Evolutionary conservation across 2,113 vertebrate species (phyloP).

Genomic region (Rhizomys pruinosus): DNA sequence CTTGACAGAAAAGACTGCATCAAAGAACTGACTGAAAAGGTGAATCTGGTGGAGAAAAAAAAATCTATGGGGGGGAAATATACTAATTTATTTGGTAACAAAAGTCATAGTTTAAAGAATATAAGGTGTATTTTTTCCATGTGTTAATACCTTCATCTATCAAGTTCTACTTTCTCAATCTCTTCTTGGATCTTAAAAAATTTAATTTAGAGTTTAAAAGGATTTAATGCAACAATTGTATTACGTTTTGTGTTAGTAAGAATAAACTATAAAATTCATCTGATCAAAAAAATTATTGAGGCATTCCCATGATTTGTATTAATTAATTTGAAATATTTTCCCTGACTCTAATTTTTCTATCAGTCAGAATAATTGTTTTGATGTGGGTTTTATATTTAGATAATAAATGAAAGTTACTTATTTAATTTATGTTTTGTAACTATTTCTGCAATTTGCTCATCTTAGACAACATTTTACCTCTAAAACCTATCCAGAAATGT

Average conservation of each 20-base stretch:
- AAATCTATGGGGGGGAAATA: too few relatives aligned
- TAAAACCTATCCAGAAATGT: neutral
- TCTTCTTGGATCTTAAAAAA: too few relatives aligned
- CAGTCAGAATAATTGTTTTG: conserved; percentile 10
- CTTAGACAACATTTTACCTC: neutral
- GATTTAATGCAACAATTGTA: neutral
- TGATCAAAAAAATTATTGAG: neutral
- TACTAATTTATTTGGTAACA: neutral
- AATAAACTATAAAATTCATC: neutral
- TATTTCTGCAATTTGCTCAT: neutral
- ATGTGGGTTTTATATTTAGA: neutral
- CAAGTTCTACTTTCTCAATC: neutral
- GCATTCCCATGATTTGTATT: neutral
- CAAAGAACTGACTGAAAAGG: too few relatives aligned
- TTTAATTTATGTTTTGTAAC: neutral
- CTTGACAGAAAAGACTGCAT: too few relatives aligned
- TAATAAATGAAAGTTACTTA: neutral
- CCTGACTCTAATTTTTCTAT: neutral
- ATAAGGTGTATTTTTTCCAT: neutral
- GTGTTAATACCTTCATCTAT: neutral
- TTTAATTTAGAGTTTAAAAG: neutral
- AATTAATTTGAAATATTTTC: conserved; percentile 38
- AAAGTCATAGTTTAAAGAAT: neutral
- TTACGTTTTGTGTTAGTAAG: conserved; percentile 38
- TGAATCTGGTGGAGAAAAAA: too few relatives aligned